Evolutionary conservation across 2,888 invertebrate genomes (phyloP), one percentile per base, ranked within the genome.

Genomic region (Amiota mariae): DNA sequence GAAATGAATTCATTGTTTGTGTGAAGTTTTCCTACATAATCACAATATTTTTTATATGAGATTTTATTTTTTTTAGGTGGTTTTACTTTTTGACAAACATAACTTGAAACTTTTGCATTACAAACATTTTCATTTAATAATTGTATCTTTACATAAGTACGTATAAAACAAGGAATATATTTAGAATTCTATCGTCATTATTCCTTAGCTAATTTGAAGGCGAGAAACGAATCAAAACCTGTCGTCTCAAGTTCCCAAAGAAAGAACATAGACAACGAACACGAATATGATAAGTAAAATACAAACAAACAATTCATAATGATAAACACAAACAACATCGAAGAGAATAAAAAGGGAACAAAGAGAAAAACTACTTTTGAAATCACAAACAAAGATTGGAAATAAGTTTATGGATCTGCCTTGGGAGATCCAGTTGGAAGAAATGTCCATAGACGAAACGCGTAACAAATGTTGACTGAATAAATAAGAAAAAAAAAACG

Each of bases 401-500:
- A 59, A 59, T 59, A 10, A 59, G 15, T 15, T 18, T 15, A 59
- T 20, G 59, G 18, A 59, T 11, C 11, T 20, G 36, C 36, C 36
- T 36, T 36, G 36, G 36, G 4, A 20, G 11, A 59, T 11, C 59
- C 59, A 59, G 11, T 20, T 59, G 59, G 59, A n/a, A 54, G 54
- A 54, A 8, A 8, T 54, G n/a, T 36, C 36, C 36, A 36, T 36
- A 36, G 36, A 36, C 36, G 36, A 36, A 6, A 36, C 8, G 36
- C 36, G 36, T 36, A 36, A 36, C 59, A 20, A 46, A 36, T 54
- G 48, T 24, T 54, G 67, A 68, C 67, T 68, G 67, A 51, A 54
- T 68, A 68, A 83, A 79, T 81, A 83, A 84, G 82, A 84, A 36
- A 36, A 36, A 36, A 6, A 36, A 36, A 36, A 36, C 3, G 36